Conservation (phyloP, 2,113 vertebrate genomes). For the Silurus glanis region DNA sequence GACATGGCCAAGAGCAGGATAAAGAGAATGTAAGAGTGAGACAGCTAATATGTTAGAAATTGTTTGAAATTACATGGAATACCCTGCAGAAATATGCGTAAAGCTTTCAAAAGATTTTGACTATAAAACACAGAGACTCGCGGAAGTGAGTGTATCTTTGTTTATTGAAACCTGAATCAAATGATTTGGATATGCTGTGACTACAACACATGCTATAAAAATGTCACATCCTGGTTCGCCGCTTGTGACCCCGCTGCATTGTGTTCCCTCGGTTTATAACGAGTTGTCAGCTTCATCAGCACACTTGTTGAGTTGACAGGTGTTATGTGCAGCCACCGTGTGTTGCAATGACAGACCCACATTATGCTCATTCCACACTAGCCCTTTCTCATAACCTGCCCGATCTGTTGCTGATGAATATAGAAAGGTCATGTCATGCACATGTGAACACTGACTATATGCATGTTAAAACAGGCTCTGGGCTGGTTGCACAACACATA, state of each 20-base stretch:
- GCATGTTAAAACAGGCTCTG: constrained; percentile 28
- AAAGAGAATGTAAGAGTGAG: neutral
- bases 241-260: constrained; percentile 5
- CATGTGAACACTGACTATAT: neutral
- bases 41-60: neutral
- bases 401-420: neutral
- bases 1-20: neutral
- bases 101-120: constrained; percentile 3
- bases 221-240: constrained; percentile 39
- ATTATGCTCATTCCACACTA: neutral
- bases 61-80: neutral
- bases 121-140: neutral
- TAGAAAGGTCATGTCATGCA: constrained; percentile 21
- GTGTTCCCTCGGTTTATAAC: constrained; percentile 26
- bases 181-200: neutral
- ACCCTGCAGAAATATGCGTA: neutral
- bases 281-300: constrained; percentile 24
- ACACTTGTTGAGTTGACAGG: constrained; percentile 45
- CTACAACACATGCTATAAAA: constrained; percentile 36
- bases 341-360: neutral
- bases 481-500: constrained; percentile 15
- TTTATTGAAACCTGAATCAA: constrained; percentile 22
- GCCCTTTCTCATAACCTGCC: constrained; percentile 3
- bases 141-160: neutral
- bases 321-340: constrained; percentile 7